Conservation (phyloP, 1,140 invertebrate genomes). For the Acromyrmex charruanus region DNA sequence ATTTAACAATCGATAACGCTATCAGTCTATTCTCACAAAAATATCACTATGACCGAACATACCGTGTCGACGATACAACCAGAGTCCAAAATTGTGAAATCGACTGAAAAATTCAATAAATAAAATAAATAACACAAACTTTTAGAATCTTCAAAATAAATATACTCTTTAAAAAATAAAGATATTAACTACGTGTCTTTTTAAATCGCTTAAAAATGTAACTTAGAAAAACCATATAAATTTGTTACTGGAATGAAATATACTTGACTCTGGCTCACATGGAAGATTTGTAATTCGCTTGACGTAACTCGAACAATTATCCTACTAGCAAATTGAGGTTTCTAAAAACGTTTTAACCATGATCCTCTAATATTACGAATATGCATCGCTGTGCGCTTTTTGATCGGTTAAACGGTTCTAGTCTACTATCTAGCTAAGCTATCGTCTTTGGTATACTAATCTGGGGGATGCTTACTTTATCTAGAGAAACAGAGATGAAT, state of each 20-base stretch:
- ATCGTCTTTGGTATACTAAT: slow-evolving; percentile 81
- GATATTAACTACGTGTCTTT: slow-evolving; percentile 11
- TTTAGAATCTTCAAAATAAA: not conserved
- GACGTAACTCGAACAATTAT: slow-evolving; percentile 47
- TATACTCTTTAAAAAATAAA: not conserved
- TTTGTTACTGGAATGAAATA: slow-evolving; percentile 37
- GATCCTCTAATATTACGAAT: slow-evolving; percentile 72
- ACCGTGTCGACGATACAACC: slow-evolving; percentile 44
- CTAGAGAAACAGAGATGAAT: slow-evolving; percentile 65
- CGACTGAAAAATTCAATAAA: slow-evolving; percentile 18
- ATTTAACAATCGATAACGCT: slow-evolving; percentile 74
- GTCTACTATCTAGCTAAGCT: slow-evolving; percentile 71
- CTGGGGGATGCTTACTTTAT: slow-evolving; percentile 69
- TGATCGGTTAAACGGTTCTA: slow-evolving; percentile 73
- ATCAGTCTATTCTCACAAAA: slow-evolving; percentile 81
- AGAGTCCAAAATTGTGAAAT: slow-evolving; percentile 39
- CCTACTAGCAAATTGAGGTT: slow-evolving; percentile 64
- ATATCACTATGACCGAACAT: slow-evolving; percentile 77
- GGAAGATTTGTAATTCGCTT: slow-evolving; percentile 65
- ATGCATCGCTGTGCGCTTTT: slow-evolving; percentile 64
- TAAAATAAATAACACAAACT: slow-evolving; percentile 35
- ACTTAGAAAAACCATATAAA: slow-evolving; percentile 22
- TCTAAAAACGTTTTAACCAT: slow-evolving; percentile 65
- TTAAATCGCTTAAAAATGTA: slow-evolving; percentile 17
- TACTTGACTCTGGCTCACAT: slow-evolving; percentile 53